Evolutionary conservation across 2,888 invertebrate species (phyloP).

Genomic region (Rhagium mordax): DNA sequence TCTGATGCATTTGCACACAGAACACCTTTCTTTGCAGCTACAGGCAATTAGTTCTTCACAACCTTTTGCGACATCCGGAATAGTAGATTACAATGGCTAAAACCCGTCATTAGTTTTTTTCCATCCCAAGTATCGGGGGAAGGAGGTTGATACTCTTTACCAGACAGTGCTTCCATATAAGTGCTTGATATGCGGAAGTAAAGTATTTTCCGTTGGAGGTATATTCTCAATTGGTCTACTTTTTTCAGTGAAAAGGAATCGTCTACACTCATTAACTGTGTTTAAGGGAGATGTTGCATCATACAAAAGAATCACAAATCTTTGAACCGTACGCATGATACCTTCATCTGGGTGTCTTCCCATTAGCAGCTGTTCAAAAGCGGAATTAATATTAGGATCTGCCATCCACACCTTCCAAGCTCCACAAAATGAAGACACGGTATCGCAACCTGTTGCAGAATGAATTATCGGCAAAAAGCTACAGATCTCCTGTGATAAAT

Average conservation of each 20-base stretch:
- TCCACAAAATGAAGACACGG: constrained; percentile 17
- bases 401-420: constrained; percentile 1
- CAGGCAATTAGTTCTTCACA: constrained; percentile 18
- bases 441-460: neutral
- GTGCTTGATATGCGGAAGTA: no score
- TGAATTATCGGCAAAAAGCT: constrained; percentile 12
- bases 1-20: constrained; percentile 14
- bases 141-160: neutral
- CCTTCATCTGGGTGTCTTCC: neutral
- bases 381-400: neutral
- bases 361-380: neutral
- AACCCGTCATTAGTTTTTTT: constrained; percentile 11
- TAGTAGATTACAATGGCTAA: constrained; percentile 15
- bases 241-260: constrained; percentile 8
- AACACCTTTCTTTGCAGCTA: constrained; percentile 17
- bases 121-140: neutral
- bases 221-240: neutral
- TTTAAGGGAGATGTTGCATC: constrained; percentile 24
- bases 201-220: neutral
- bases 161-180: no score
- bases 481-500: constrained; percentile 10
- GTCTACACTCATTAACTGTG: constrained; percentile 16
- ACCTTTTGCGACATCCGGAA: constrained; percentile 20
- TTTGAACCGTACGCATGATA: constrained; percentile 4
- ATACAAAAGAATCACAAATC: constrained; percentile 20